Base-by-base conservation (phyloP, 2,888 invertebrate species). In the Meliscaeva auricollis region DNA sequence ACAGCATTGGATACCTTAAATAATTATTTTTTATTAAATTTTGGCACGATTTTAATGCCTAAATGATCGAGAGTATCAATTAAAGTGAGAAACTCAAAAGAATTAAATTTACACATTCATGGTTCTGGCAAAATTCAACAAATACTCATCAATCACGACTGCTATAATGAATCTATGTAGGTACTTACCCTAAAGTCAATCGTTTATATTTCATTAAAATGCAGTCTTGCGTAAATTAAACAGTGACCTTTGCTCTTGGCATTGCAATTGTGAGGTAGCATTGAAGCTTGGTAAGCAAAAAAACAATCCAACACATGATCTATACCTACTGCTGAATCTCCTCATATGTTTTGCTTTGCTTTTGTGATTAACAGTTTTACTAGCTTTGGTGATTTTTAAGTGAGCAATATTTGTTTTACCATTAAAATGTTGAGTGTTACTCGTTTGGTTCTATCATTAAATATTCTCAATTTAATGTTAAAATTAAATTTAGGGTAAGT, bases 261-360 rank as follows among this genome's bases (percentile, higher is more conserved):
- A 26, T 60, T 60, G 60, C 1, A 22, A 41, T 41, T 60, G 22
- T 3, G 26, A 7, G 26, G 9, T 62, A 22, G 44, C 41, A 41
- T 44, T 44, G 26, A 5, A 30, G 62, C 62, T 44, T 62, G 4
- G 11, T 62, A 62, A 62, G 62, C 62, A 41, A 26, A n/a, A 30
- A 41, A n/a, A 6, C 20, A 62, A n/a, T 4, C 8, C 0, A 8
- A 4, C 13, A 20, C 17, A n/a, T 22, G n/a, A 0, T 44, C 26
- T 44, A 5, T 15, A 9, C 9, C 11, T 15, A 9, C 9, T 15
- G 8, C 26, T 3, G 44, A 44, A 62, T 62, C 0, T 5, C 15
- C 30, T 44, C 44, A 2, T n/a, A 35, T 35, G 6, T 26, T 62
- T 62, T 2, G 6, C 5, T n/a, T 44, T 41, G 26, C 35, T 8